Evolutionary conservation across 2,113 vertebrate genomes (phyloP).

Genomic region (Acrocephalus kingi): DNA sequence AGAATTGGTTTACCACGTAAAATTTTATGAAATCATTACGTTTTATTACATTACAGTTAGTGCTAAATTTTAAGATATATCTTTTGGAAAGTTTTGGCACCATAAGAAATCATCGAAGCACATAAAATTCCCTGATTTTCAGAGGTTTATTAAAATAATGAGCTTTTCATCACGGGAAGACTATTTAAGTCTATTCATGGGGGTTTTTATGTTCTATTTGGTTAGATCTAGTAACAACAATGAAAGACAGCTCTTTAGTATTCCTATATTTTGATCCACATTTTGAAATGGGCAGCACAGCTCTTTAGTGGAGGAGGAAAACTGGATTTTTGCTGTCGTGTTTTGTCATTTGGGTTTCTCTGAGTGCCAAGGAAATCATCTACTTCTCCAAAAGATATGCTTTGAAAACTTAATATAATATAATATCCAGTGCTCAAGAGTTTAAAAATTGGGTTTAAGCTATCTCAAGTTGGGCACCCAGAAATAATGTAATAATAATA

Average conservation of each 20-base stretch:
- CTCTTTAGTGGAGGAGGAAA: not conserved
- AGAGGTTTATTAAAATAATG: conserved; percentile 9
- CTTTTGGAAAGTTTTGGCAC: not conserved
- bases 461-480: not conserved
- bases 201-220: not conserved
- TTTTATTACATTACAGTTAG: conserved; percentile 17
- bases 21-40: conserved; percentile 7
- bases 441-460: not conserved
- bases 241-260: not conserved
- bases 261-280: not conserved
- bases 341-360: not conserved
- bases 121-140: not conserved
- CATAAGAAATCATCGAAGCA: not conserved
- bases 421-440: not conserved
- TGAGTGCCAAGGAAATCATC: not conserved
- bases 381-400: not conserved
- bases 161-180: not conserved
- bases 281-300: not conserved
- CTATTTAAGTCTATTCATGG: not conserved
- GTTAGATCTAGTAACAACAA: not conserved
- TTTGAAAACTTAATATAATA: not conserved
- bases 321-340: not conserved
- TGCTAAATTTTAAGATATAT: not conserved
- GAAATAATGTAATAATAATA: not conserved
- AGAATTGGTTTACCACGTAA: not conserved